Evolutionary conservation across 2,113 vertebrate genomes (phyloP), one percentile per base, ranked within the genome.

Genomic region (Aegithalos caudatus): DNA sequence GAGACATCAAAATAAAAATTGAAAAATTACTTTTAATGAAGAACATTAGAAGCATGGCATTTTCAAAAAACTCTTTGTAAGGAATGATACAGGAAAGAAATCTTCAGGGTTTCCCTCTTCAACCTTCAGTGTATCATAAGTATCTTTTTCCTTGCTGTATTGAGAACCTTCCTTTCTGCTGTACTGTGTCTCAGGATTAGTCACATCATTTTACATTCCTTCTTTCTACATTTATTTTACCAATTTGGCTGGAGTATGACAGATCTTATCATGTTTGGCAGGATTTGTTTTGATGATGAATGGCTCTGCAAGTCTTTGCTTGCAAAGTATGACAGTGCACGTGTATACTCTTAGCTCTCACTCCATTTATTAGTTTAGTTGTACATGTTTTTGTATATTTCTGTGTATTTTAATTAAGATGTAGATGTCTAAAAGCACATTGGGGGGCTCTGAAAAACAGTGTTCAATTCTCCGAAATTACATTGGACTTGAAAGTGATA

Each of bases 251-350:
- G 93, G 72, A 95, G 69, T 95, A 94, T 95, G 94, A 95, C 91
- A 96, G 76, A 93, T 97, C 90, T 96, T 92, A 83, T 92, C 62
- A 9, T 48, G 64, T 92, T 92, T 97, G 84, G 92, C 65, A 94
- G 92, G 62, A 88, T 90, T 95, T 97, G 47, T 96, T 98, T 97
- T 95, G 92, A 92, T 95, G 95, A 79, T 81, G 71, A 97, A 94
- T 64, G 82, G 45, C 25, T 95, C 76, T 86, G 79, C 92, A 97
- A 95, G 92, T 93, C 92, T 96, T 94, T 95, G 88, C 93, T 95
- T 97, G 94, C 90, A 90, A 92, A 95, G 69, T 94, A 95, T 92
- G 80, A 90, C 90, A 97, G 77, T 92, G 91, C 88, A 95, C 62
- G 57, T 85, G 96, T 45, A 91, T 85, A 90, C 76, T 94, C 89